Base-by-base conservation (phyloP, 2,888 invertebrate species). In the Selenia dentaria region DNA sequence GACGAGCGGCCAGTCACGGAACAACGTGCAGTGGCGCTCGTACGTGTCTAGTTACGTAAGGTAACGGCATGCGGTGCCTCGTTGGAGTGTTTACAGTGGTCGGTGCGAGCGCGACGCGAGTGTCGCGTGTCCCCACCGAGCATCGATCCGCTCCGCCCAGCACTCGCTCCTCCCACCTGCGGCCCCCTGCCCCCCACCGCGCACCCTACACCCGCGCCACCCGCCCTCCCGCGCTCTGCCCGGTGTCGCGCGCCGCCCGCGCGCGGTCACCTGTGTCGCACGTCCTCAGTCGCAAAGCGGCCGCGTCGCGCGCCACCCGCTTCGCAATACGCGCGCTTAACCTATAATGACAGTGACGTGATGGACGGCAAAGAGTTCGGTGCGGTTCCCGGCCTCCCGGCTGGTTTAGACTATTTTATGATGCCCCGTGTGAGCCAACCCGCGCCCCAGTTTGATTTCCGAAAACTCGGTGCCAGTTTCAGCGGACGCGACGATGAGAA, bases 371-470 rank as follows among this genome's bases (percentile, higher is more conserved):
- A 88, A 77, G 88, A 91, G 67, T 89, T 70, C 82, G 82, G 85
- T 79, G 83, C 80, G 74, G 82, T 85, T 59, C 84, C 89, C 80
- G 84, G 86, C 75, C 68, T 89, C 58, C 87, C 91, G 61, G 82
- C 86, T 63, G 89, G 89, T 45, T 63, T 91, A 73, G 90, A 91
- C 82, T 91, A 91, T 68, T 91, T 91, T 64, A 87, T 91, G 86
- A 85, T 91, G 89, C 91, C 81, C 70, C 92, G 93, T 12, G 94
- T 96, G 37, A 91, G 95, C 54, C 95, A 95, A 71, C 96, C 94
- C 66, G 95, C 96, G 94, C 96, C 96, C 64, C 96, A 97, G 34
- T 96, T 96, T 79, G 97, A 97, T 85, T 97, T 95, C 74, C 93
- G 96, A 43, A 95, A 95, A 74, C 88, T 95, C 41, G 93, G 94